These are phyloP conservation scores for Pangasius larnaudii DNA, from an alignment of 2,797 vertebrate species.

Conservation along the genomic window DNA sequence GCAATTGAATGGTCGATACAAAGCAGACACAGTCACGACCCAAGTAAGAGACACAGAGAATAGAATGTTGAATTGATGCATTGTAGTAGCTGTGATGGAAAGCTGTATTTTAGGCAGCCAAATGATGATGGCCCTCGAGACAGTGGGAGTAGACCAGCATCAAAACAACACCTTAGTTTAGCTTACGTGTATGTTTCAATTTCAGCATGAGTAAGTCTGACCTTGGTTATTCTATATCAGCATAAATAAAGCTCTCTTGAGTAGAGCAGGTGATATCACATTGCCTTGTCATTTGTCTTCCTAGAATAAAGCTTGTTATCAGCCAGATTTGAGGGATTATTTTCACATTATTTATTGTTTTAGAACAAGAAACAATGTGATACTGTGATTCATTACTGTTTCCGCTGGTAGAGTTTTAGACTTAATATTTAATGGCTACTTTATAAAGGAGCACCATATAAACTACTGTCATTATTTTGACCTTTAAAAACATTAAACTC, in stretches of 20 bases:
- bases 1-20: constrained; percentile 50
- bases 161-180: constrained; percentile 44
- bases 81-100: constrained; percentile 53
- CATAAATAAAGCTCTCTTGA: constrained; percentile 62
- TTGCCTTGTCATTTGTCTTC: constrained; percentile 58
- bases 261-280: constrained; percentile 49
- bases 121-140: constrained; percentile 35
- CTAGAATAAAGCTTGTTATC: constrained; percentile 55
- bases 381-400: constrained; percentile 48
- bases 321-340: constrained; percentile 53
- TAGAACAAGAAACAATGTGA: constrained; percentile 42
- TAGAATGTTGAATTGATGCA: constrained; percentile 46
- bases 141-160: neutral
- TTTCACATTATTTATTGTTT: constrained; percentile 53
- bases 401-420: constrained; percentile 26
- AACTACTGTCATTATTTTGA: constrained; percentile 26
- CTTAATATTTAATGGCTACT: constrained; percentile 44
- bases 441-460: constrained; percentile 38
- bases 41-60: constrained; percentile 49
- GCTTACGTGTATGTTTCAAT: constrained; percentile 55
- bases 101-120: constrained; percentile 47
- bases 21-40: constrained; percentile 39
- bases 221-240: constrained; percentile 60
- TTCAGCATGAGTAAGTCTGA: constrained; percentile 57
- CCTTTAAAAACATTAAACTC: constrained; percentile 37